phyloP scores from a whole-genome alignment of 2,797 vertebrate genomes.

The Hylomyscus alleni region DNA sequence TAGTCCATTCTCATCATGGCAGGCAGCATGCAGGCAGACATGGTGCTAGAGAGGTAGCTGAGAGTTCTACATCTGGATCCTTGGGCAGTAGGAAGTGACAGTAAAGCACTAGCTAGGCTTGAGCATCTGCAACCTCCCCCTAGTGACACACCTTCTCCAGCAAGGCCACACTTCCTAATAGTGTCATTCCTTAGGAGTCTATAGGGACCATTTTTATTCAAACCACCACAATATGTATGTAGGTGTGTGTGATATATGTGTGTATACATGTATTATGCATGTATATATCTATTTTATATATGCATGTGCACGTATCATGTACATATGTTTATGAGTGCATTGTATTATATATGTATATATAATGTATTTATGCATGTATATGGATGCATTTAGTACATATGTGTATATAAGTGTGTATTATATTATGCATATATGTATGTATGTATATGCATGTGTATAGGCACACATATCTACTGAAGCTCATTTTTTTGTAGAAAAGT shows the following conservation, averaged over 20 bases:
- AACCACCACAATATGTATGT: neutral
- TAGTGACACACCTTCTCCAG: neutral
- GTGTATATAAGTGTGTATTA: too few species aligned
- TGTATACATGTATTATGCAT: neutral
- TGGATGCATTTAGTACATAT: too few species aligned
- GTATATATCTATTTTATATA: neutral
- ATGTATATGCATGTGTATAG: neutral
- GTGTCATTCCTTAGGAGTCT: neutral
- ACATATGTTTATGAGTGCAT: neutral
- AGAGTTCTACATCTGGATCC: neutral
- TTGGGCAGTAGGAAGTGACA: neutral
- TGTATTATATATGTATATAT: neutral
- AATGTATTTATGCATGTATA: too few species aligned
- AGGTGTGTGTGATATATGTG: neutral
- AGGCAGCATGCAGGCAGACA: neutral
- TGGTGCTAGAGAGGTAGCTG: neutral
- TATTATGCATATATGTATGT: too few species aligned
- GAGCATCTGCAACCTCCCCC: neutral
- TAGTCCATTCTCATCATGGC: neutral
- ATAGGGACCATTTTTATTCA: neutral
- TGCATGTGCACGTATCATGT: too few species aligned
- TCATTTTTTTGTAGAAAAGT: conserved; percentile 55
- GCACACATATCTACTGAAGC: neutral
- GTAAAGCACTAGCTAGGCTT: neutral
- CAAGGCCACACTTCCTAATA: neutral